These are phyloP conservation scores for Sphyrna mokarran DNA, from an alignment of 2,113 vertebrate species.

Conservation along the genomic window DNA sequence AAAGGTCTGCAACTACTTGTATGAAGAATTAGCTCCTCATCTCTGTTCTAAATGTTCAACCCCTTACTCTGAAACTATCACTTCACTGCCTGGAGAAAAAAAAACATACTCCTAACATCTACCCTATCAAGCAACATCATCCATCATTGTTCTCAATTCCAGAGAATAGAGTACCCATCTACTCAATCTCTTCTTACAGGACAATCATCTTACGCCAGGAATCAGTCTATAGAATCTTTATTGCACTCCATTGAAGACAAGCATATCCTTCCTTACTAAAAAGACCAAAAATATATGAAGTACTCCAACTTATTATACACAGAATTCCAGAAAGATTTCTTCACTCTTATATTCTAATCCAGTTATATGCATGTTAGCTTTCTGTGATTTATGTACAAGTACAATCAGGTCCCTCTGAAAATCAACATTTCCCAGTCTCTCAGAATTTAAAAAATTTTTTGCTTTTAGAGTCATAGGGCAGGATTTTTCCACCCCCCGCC, in stretches of 20 bases:
- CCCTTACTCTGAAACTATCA: background rate
- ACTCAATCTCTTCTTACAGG: background rate
- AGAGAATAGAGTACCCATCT: background rate
- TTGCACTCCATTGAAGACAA: background rate
- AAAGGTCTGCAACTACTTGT: too few relatives aligned
- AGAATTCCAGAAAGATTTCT: background rate
- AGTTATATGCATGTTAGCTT: background rate
- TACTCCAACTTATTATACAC: background rate
- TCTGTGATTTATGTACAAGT: too few relatives aligned
- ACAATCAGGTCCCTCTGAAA: background rate
- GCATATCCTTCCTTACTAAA: background rate
- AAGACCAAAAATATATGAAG: background rate
- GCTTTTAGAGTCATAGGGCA: background rate
- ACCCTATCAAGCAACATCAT: background rate
- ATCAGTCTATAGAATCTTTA: background rate
- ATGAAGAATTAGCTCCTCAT: too few relatives aligned
- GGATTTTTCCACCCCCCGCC: too few relatives aligned
- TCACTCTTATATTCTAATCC: background rate
- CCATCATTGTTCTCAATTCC: background rate
- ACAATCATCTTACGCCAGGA: background rate
- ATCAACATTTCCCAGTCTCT: background rate
- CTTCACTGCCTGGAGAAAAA: too few relatives aligned
- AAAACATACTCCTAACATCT: background rate
- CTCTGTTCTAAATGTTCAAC: too few relatives aligned
- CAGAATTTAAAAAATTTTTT: background rate